Percentiles rank a stretch among this genome's conserved stretches.
Evolutionary conservation across 92 coral and sea anemone species (phyloP).

Genomic region (Muricea muricata): DNA sequence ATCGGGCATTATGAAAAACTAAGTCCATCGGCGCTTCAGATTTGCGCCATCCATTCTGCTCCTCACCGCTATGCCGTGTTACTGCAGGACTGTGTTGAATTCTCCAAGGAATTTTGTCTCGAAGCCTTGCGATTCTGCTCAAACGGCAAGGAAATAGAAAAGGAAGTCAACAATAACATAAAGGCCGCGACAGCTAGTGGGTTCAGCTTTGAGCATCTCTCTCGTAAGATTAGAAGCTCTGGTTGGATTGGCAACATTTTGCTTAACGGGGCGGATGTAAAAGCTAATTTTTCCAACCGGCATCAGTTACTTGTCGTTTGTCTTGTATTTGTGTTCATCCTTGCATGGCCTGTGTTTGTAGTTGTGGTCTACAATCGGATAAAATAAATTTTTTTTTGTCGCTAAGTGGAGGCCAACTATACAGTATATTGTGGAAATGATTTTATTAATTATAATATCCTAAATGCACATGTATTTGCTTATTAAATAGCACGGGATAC

Average conservation of each 20-base stretch:
- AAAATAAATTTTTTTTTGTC: too few species aligned
- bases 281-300: conserved; percentile 61
- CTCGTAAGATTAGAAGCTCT: conserved; percentile 73
- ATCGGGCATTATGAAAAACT: conserved; percentile 76
- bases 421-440: too few species aligned
- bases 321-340: background rate
- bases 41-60: conserved; percentile 82
- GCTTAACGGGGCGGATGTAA: conserved; percentile 75
- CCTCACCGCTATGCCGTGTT: conserved; percentile 83
- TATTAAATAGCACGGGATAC: too few species aligned
- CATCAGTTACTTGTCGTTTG: background rate
- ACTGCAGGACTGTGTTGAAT: conserved; percentile 90
- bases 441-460: too few species aligned
- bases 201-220: conserved; percentile 79
- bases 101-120: conserved; percentile 86
- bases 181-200: conserved; percentile 88
- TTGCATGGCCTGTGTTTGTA: background rate
- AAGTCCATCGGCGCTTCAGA: conserved; percentile 67
- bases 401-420: too few species aligned
- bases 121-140: conserved; percentile 76
- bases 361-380: background rate
- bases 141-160: conserved; percentile 74
- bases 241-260: conserved; percentile 77
- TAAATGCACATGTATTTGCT: too few species aligned
- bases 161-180: conserved; percentile 71